A percentile compares a stretch with the other conserved stretches of the same genome.
Conservation (phyloP, 2,888 invertebrate genomes). For the Allacma fusca region DNA sequence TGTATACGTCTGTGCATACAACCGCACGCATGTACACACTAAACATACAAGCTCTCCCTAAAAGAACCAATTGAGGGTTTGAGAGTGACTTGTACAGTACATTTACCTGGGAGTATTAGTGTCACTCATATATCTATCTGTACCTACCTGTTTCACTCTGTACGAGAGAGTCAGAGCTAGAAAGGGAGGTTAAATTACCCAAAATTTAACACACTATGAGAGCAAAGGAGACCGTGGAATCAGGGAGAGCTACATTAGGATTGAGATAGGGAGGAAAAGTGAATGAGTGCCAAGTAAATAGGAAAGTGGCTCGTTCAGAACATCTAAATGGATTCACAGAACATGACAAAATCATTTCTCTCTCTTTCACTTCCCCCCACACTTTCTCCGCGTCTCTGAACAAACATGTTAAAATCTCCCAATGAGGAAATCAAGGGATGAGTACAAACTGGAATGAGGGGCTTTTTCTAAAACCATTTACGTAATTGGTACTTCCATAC, state of each 20-base stretch:
- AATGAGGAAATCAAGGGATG: too few species aligned
- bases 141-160: neutral
- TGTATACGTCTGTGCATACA: too few species aligned
- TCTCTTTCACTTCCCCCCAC: neutral
- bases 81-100: neutral
- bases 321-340: neutral
- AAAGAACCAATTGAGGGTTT: too few species aligned
- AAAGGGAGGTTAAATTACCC: neutral
- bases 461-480: too few species aligned
- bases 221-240: neutral
- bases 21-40: too few species aligned
- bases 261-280: neutral
- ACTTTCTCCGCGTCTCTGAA: neutral
- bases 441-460: too few species aligned
- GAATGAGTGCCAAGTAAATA: constrained; percentile 16
- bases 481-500: too few species aligned
- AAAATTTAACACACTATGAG: neutral
- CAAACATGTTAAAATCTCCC: neutral
- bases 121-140: neutral
- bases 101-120: neutral
- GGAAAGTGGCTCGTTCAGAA: constrained; percentile 1
- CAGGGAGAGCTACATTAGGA: neutral
- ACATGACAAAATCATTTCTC: neutral
- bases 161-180: neutral
- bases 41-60: too few species aligned